Conservation (phyloP, 2,888 invertebrate genomes). For the Hypomecis punctinalis region DNA sequence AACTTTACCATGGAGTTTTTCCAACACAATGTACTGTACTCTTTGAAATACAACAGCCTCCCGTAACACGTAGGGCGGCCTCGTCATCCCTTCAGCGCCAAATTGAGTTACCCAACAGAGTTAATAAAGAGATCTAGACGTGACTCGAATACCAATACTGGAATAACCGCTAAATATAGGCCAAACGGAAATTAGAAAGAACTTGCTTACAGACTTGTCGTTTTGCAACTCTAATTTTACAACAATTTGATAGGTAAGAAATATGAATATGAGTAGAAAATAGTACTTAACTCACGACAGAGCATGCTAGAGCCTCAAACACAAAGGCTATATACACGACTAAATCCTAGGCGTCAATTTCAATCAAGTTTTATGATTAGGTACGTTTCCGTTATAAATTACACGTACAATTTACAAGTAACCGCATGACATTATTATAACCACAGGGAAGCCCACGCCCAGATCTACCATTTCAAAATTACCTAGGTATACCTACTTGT, state of each 20-base stretch:
- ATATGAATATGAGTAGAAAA: background rate
- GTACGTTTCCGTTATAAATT: too few species aligned
- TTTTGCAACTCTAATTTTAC: background rate
- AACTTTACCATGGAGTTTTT: background rate
- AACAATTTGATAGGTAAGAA: background rate
- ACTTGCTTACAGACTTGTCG: background rate
- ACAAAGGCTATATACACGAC: too few species aligned
- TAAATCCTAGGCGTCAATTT: too few species aligned
- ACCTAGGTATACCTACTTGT: too few species aligned
- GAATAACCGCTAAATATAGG: constrained; percentile 52
- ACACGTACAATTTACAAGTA: too few species aligned
- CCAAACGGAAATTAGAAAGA: constrained; percentile 62
- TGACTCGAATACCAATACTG: constrained; percentile 63
- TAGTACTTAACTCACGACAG: too few species aligned
- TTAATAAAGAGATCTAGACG: constrained; percentile 75
- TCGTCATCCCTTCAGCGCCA: constrained; percentile 76
- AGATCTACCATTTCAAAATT: too few species aligned
- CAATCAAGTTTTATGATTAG: too few species aligned
- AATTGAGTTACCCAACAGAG: constrained; percentile 78
- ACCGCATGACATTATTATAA: too few species aligned
- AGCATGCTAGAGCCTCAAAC: too few species aligned
- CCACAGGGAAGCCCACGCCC: too few species aligned
- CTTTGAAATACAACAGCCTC: constrained; percentile 55
- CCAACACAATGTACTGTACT: constrained; percentile 23
- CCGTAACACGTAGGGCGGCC: constrained; percentile 69